These are phyloP conservation scores for Drosophila repletoides DNA, from an alignment of 1,140 invertebrate species.

Conservation along the genomic window DNA sequence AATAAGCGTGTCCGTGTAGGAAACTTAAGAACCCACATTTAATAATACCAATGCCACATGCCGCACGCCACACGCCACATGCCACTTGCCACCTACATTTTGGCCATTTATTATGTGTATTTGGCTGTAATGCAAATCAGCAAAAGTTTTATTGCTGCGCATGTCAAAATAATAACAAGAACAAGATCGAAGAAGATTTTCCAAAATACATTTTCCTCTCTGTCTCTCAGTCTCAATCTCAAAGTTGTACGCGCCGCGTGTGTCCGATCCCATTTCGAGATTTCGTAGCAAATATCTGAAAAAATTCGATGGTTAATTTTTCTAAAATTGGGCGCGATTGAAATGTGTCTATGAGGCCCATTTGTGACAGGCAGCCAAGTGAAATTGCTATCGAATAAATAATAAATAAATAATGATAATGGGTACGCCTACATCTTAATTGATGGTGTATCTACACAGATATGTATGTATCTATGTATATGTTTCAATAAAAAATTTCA, in stretches of 20 bases:
- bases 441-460: neutral
- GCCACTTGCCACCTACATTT: constrained; percentile 18
- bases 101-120: constrained; percentile 17
- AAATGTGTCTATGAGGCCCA: constrained; percentile 23
- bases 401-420: constrained; percentile 10
- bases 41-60: constrained; percentile 1
- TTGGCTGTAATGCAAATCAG: constrained; percentile 12
- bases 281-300: neutral
- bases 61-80: constrained; percentile 1
- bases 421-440: constrained; percentile 2
- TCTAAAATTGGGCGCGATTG: constrained; percentile 5
- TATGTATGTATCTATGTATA: neutral
- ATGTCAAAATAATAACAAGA: neutral
- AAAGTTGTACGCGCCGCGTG: neutral
- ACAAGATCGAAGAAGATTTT: neutral
- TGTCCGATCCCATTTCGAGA: neutral
- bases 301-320: neutral
- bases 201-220: constrained; percentile 1
- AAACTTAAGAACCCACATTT: constrained; percentile 32
- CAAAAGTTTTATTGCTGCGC: neutral
- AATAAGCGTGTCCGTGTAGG: constrained; percentile 22
- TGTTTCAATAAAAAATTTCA: constrained; percentile 26
- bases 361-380: constrained; percentile 12
- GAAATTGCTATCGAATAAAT: constrained; percentile 6
- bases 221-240: neutral